phyloP scores from a whole-genome alignment of 2,797 vertebrate genomes.

The Avahi laniger region DNA sequence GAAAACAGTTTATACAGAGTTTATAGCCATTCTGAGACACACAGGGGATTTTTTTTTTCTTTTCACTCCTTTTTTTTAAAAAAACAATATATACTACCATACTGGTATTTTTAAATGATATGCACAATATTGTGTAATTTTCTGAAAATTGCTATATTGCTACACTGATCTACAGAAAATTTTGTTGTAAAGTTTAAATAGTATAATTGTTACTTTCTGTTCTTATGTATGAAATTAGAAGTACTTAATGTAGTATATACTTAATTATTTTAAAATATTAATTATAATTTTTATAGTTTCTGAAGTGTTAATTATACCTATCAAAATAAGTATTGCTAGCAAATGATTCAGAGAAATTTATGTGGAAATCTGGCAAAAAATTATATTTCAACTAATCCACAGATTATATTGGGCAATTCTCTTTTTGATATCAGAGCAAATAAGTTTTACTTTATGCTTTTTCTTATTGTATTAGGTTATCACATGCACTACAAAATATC shows the following conservation, averaged over 20 bases:
- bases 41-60: background rate
- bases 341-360: background rate
- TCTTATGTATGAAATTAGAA: background rate
- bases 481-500: too few relatives aligned
- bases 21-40: conserved; percentile 30
- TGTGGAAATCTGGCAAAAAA: background rate
- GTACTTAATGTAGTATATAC: background rate
- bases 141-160: background rate
- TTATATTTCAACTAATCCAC: background rate
- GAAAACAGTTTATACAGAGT: conserved; percentile 46
- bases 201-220: background rate
- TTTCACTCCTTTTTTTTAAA: too few relatives aligned
- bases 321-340: background rate
- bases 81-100: background rate
- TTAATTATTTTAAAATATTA: background rate
- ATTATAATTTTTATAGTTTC: background rate
- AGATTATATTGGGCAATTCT: background rate
- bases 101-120: background rate
- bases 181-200: background rate
- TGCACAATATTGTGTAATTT: background rate
- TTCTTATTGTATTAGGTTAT: too few relatives aligned
- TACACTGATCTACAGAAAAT: background rate
- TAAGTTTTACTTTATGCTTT: too few relatives aligned
- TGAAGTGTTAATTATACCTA: background rate
- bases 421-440: background rate